Conservation (phyloP, 2,113 vertebrate species). For the Embiotoca jacksoni region DNA sequence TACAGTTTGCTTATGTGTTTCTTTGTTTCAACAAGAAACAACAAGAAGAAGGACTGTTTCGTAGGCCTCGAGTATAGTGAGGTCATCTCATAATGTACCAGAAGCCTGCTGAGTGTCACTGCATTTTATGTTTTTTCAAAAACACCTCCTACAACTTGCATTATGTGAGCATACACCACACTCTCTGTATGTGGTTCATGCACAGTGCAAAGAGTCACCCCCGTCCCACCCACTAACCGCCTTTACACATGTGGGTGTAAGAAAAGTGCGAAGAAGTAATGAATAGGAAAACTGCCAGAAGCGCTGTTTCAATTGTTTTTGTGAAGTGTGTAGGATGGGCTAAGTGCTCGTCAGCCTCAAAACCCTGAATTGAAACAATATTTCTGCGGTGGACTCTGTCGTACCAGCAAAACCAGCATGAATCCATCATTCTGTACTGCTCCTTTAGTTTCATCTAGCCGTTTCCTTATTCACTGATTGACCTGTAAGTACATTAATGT, state of each 20-base stretch:
- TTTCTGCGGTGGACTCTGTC: background rate
- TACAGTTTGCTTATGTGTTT: background rate
- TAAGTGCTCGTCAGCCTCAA: constrained; percentile 14
- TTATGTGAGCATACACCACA: constrained; percentile 53
- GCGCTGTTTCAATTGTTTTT: constrained; percentile 24
- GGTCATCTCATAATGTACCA: constrained; percentile 34
- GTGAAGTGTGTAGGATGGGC: constrained; percentile 23
- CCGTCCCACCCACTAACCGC: constrained; percentile 67
- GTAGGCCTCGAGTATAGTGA: constrained; percentile 18
- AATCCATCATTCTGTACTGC: background rate
- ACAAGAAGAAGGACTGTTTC: background rate
- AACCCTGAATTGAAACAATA: constrained; percentile 21
- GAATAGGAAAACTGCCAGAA: constrained; percentile 22
- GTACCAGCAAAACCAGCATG: background rate
- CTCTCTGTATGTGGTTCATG: constrained; percentile 41
- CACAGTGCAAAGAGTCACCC: constrained; percentile 38
- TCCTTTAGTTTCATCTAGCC: background rate
- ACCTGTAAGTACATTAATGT: background rate
- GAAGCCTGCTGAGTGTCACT: constrained; percentile 46
- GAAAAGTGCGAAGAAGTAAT: constrained; percentile 37
- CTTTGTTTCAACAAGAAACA: background rate
- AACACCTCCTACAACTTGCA: constrained; percentile 55
- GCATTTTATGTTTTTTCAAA: constrained; percentile 21
- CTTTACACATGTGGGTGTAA: constrained; percentile 52
- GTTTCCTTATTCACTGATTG: background rate